A percentile compares a stretch with the other conserved stretches of the same genome.
Conservation (phyloP, 2,113 vertebrate genomes). For the Sylvilagus bachmani region DNA sequence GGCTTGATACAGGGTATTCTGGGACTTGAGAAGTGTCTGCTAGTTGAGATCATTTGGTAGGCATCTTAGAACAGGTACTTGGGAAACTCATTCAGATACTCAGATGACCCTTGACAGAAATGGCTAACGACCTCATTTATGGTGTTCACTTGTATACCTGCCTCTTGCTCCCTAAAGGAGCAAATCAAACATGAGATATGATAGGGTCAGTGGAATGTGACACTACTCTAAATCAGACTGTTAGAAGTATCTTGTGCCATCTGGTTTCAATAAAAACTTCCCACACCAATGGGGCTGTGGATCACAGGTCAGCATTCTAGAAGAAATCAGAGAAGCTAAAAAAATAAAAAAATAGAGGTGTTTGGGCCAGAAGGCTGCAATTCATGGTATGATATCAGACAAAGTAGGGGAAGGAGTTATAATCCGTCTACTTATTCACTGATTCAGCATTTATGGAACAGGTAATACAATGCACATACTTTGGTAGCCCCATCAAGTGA, state of each 20-base stretch:
- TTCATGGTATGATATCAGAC: rapidly evolving
- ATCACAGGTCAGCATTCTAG: not conserved
- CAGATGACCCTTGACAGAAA: not conserved
- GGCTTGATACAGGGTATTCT: not conserved
- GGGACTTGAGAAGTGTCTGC: not conserved
- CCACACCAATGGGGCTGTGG: not conserved
- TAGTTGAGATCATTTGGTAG: not conserved
- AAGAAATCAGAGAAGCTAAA: not conserved
- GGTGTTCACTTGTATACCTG: not conserved
- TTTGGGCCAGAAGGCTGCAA: not conserved
- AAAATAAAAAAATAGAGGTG: not conserved
- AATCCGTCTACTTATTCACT: not conserved
- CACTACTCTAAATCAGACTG: not conserved
- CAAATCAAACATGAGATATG: not conserved
- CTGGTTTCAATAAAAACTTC: not conserved
- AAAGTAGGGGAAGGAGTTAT: not conserved
- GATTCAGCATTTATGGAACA: not conserved
- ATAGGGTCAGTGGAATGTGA: not conserved
- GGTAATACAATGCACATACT: not conserved
- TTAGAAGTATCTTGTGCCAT: not conserved
- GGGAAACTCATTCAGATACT: not conserved
- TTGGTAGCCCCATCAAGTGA: not conserved
- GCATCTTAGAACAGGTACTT: not conserved
- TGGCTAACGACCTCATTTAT: not conserved
- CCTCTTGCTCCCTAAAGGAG: not conserved